Percentiles rank a stretch among this genome's conserved stretches.
Evolutionary conservation across 2,113 vertebrate species (phyloP).

Genomic region (Microcebus ravelobensis): DNA sequence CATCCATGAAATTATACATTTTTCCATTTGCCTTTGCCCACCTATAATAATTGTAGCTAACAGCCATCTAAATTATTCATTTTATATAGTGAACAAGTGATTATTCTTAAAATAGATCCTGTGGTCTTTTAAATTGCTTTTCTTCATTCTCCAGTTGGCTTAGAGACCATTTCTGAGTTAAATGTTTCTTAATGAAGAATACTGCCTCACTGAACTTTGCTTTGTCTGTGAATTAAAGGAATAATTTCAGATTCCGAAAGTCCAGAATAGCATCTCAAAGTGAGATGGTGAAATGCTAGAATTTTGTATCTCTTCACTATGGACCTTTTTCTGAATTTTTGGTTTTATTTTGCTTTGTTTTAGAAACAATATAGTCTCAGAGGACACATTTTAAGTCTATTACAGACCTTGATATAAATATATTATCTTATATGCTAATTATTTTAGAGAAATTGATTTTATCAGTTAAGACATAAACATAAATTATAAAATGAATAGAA

Average conservation of each 20-base stretch:
- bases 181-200: constrained; percentile 68
- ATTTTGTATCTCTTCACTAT: not conserved
- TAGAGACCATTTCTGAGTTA: constrained; percentile 61
- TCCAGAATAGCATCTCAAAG: constrained; percentile 11
- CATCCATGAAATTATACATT: constrained; percentile 64
- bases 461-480: not conserved
- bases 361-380: not conserved
- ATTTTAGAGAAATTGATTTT: not conserved
- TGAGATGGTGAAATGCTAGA: not conserved
- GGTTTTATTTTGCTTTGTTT: not conserved
- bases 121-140: constrained; percentile 61
- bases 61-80: constrained; percentile 70
- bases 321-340: not conserved
- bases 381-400: not conserved
- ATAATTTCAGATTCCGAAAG: constrained; percentile 62
- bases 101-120: constrained; percentile 68
- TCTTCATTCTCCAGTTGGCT: constrained; percentile 64
- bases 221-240: constrained; percentile 41
- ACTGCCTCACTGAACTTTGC: constrained; percentile 65
- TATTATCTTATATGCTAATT: not conserved
- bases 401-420: not conserved
- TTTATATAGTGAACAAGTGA: constrained; percentile 57
- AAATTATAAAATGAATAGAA: not conserved
- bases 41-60: constrained; percentile 55
- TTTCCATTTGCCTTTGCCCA: constrained; percentile 65